Base-by-base conservation (phyloP, 2,113 vertebrate species). In the Phyllopteryx taeniolatus region DNA sequence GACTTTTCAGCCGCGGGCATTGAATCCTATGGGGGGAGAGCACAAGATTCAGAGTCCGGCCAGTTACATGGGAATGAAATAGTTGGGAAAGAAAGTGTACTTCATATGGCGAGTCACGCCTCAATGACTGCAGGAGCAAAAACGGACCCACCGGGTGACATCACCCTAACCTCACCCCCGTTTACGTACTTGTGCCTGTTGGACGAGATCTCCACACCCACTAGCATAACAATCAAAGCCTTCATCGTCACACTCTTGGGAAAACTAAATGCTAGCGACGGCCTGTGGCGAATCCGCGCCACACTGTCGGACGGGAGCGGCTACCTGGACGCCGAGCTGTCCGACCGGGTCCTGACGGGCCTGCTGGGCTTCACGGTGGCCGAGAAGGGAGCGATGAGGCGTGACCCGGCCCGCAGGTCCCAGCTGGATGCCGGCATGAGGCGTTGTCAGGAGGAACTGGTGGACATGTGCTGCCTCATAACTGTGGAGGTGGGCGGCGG, bases 191-290 rank as follows among this genome's bases (percentile, higher is more conserved):
- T 97, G 79, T 91, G 89, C 71, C 57, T 92, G 56, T 74, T 98
- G 3, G 90, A 93, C 60, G 64, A 83, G 17, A 20, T 47, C 31
- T 65, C 77, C 68, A 79, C 77, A 83, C 90, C 64, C 20, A 89
- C 83, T 89, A 53, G 43, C 77, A 85, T 47, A 27, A 66, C 13
- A 76, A 89, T 96, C 59, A 98, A 97, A 86, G 94, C 96, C 73
- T 99, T 99, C 88, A 96, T 99, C 74, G 95, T 99, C 67, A 99
- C 98, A n/a, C 94, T 99, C 8, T 84, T 93, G 68, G 95, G 96
- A 79, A 99, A 93, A 81, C 93, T 99, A n/a, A 93, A 88, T 78
- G 93, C 84, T 84, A 93, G 14, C 67, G 88, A 85, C 49, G 94
- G 94, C 0, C 72, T 76, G 33, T 98, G 96, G 97, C 81, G 87